Percentiles rank a stretch among this genome's conserved stretches.
Evolutionary conservation across 1,140 invertebrate species (phyloP).

Genomic region (Ridgeia piscesae): DNA sequence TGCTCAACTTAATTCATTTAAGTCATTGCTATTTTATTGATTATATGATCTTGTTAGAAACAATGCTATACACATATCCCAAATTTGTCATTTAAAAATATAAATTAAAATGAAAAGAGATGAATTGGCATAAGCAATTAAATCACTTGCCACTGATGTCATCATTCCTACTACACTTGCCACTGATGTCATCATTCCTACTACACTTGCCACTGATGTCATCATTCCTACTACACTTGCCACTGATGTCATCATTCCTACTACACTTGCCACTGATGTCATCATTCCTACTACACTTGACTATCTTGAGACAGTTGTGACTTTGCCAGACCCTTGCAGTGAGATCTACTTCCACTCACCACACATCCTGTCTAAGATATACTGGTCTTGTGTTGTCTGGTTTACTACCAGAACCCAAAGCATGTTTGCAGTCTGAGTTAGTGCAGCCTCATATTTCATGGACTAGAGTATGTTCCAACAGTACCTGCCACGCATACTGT

Average conservation of each 20-base stretch:
- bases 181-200: not conserved
- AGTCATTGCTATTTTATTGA: not conserved
- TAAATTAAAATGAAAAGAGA: not conserved
- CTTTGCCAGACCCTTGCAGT: too few relatives aligned
- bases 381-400: not conserved
- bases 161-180: not conserved
- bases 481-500: not conserved
- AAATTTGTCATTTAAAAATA: not conserved
- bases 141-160: not conserved
- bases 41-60: not conserved
- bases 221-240: too few relatives aligned
- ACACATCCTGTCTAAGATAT: not conserved
- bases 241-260: too few relatives aligned
- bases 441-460: not conserved
- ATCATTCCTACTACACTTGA: too few relatives aligned
- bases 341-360: not conserved
- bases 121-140: not conserved
- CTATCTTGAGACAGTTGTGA: too few relatives aligned
- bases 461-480: not conserved
- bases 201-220: not conserved
- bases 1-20: too few relatives aligned
- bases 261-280: too few relatives aligned
- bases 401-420: not conserved
- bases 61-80: not conserved
- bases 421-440: not conserved